Percentiles rank a stretch among this genome's conserved stretches.
Evolutionary conservation across 1,140 invertebrate species (phyloP).

Genomic region (Lordiphosa mommai): DNA sequence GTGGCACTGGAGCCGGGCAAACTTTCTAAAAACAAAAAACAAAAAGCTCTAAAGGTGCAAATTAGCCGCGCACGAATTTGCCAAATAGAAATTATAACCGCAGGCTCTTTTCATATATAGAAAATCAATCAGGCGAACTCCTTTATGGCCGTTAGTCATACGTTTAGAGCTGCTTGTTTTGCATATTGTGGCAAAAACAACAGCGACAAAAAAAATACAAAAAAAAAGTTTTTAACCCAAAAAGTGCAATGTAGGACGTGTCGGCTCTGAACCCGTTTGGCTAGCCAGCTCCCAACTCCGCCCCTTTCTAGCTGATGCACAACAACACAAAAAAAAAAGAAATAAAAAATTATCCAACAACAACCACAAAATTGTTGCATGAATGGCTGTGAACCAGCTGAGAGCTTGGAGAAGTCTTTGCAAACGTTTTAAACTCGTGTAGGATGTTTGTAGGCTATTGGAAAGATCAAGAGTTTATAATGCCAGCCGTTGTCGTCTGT

Average conservation of each 20-base stretch:
- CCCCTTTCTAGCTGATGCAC: constrained; percentile 37
- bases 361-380: constrained; percentile 57
- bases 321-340: not conserved
- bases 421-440: constrained; percentile 60
- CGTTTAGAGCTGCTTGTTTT: constrained; percentile 33
- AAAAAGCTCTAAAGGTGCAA: constrained; percentile 57
- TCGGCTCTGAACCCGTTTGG: constrained; percentile 65
- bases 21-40: constrained; percentile 62
- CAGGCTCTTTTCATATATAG: constrained; percentile 27
- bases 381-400: constrained; percentile 73
- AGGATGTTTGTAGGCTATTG: constrained; percentile 79
- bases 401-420: constrained; percentile 19
- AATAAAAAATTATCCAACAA: constrained; percentile 6
- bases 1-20: not conserved
- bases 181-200: constrained; percentile 25
- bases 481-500: constrained; percentile 22
- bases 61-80: constrained; percentile 66
- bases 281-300: constrained; percentile 41
- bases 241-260: constrained; percentile 64
- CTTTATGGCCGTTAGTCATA: constrained; percentile 37
- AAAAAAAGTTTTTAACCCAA: constrained; percentile 49
- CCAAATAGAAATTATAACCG: constrained; percentile 45
- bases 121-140: constrained; percentile 66
- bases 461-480: constrained; percentile 77
- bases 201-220: too few species aligned